Percentiles rank a stretch among this genome's conserved stretches.
Conservation (phyloP, 2,797 vertebrate species). For the Silurus aristotelis region DNA sequence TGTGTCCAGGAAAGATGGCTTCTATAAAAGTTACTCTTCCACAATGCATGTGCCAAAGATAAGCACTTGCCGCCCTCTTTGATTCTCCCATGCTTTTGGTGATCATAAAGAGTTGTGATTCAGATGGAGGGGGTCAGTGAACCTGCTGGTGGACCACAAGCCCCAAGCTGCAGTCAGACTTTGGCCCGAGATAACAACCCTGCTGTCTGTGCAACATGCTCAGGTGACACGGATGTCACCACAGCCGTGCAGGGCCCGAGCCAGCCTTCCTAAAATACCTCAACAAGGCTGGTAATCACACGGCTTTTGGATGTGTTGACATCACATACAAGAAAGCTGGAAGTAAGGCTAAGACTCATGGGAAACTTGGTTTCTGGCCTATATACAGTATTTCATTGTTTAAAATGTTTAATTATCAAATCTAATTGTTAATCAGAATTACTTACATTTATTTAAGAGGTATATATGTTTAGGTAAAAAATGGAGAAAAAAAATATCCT, state of each 20-base stretch:
- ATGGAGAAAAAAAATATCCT: too few species aligned
- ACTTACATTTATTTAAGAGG: neutral
- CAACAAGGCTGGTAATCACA: conserved; percentile 52
- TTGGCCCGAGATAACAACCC: conserved; percentile 58
- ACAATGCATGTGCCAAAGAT: conserved; percentile 48
- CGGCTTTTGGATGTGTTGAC: conserved; percentile 46
- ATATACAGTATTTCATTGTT: neutral
- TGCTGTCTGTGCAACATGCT: conserved; percentile 70
- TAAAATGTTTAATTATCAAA: neutral
- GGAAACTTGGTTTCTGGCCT: neutral
- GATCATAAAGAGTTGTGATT: conserved; percentile 60
- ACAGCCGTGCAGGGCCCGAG: conserved; percentile 48
- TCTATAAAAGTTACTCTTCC: conserved; percentile 36
- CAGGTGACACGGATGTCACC: conserved; percentile 64
- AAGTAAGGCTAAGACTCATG: conserved; percentile 21
- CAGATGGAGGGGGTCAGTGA: conserved; percentile 60
- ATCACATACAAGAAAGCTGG: conserved; percentile 36
- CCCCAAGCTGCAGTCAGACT: conserved; percentile 52
- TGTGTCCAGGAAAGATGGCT: neutral
- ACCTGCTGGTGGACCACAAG: conserved; percentile 59
- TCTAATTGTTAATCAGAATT: neutral
- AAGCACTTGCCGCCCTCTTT: conserved; percentile 50
- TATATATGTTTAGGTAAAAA: neutral
- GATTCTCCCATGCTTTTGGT: conserved; percentile 48
- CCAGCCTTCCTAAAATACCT: conserved; percentile 59